These are phyloP conservation scores for Leptobrachium ailaonicum DNA, from an alignment of 2,113 vertebrate species.

Conservation along the genomic window DNA sequence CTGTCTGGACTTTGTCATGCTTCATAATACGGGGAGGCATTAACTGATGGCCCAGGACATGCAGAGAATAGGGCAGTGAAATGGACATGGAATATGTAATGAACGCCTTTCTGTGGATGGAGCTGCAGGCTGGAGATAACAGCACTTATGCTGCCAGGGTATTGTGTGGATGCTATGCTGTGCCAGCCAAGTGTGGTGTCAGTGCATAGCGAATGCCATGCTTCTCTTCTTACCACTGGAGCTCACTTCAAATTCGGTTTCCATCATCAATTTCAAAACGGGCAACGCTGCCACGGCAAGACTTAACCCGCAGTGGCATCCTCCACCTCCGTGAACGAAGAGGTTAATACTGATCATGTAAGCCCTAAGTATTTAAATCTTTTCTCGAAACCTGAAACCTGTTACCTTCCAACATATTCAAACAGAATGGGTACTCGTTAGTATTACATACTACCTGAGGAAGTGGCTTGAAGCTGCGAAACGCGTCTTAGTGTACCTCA, in stretches of 20 bases:
- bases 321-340: not conserved
- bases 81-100: slow-evolving; percentile 47
- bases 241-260: slow-evolving; percentile 14
- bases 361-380: too few relatives aligned
- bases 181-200: slow-evolving; percentile 33
- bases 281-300: not conserved
- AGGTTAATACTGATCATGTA: not conserved
- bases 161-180: slow-evolving; percentile 22
- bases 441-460: too few relatives aligned
- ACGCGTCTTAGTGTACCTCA: too few relatives aligned
- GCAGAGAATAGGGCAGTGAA: slow-evolving; percentile 42
- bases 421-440: too few relatives aligned
- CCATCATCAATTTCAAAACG: not conserved
- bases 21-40: slow-evolving; percentile 37
- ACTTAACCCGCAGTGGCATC: not conserved
- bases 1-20: slow-evolving; percentile 47
- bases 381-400: too few relatives aligned
- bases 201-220: slow-evolving; percentile 3
- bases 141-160: slow-evolving; percentile 22
- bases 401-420: too few relatives aligned
- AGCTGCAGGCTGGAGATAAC: slow-evolving; percentile 43
- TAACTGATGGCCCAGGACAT: slow-evolving; percentile 48
- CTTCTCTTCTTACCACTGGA: not conserved
- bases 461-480: too few relatives aligned
- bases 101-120: slow-evolving; percentile 35